Evolutionary conservation across 2,113 vertebrate species (phyloP), one percentile per base, ranked within the genome.

Genomic region (Bufo gargarizans): DNA sequence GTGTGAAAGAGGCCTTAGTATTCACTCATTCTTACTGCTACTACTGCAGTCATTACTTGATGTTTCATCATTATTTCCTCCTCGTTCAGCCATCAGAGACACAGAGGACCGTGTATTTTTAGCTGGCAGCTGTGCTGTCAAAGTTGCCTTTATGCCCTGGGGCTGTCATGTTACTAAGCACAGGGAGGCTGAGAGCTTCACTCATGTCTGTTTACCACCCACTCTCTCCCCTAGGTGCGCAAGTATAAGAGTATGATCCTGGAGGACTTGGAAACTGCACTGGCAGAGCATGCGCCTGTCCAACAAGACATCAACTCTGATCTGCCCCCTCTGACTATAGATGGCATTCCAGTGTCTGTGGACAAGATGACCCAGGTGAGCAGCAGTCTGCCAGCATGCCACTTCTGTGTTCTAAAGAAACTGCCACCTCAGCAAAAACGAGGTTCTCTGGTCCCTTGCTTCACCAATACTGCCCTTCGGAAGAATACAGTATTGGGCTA

Each of bases 351-450:
- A 0, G 98, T 99, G 77, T 99, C 98, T 0, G 98, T 99, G 94
- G 98, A 99, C 94, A 99, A 99, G 92, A 99, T 99, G 98, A 99
- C 98, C 89, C 98, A 99, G 97, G 98, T 99, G 91, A 95, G 81
- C 11, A 14, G 81, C 10, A 12, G 79, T 17, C n/a, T 81, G 77
- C 77, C 33, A 71, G 22, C 69, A 49, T 5, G 14, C 71, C 56
- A 58, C 3, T 33, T 33, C 33, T 33, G 33, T 33, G 33, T 33
- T 33, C 33, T 33, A 33, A 33, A 33, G 33, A 33, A 33, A 33
- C 33, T 33, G 33, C 33, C 33, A 33, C 33, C 33, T 33, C 33
- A 33, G 33, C 33, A 33, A 33, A 33, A 33, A 33, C 33, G 33
- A 33, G 33, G 33, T 33, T 33, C 33, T 33, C 33, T 33, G 33